These are phyloP conservation scores for Epinephelus coioides DNA, from an alignment of 2,797 vertebrate genomes.

Conservation along the genomic window DNA sequence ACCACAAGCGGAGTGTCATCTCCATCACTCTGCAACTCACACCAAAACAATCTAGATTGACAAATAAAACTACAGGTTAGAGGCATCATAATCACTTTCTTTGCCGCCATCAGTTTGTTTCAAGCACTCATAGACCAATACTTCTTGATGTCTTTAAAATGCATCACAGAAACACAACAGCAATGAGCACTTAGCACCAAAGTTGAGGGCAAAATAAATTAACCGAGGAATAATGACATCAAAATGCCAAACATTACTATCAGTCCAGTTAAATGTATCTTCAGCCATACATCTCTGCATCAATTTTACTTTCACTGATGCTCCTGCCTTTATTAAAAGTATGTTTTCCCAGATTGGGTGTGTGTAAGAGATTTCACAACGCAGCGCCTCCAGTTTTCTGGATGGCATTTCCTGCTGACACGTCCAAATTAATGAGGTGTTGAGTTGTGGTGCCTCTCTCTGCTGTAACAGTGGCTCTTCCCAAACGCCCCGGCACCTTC, in stretches of 20 bases:
- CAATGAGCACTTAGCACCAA: no score
- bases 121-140: background rate
- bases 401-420: conserved; percentile 55
- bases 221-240: background rate
- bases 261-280: background rate
- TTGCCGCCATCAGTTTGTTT: background rate
- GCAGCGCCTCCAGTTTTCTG: conserved; percentile 11
- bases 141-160: background rate
- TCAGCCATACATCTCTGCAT: background rate
- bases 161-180: background rate
- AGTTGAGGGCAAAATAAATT: background rate
- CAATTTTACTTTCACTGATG: background rate
- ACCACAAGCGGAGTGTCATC: no score
- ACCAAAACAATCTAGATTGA: no score
- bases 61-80: no score
- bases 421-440: conserved; percentile 62
- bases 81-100: background rate
- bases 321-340: background rate
- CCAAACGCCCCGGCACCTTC: conserved; percentile 34
- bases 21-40: no score
- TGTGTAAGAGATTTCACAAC: conserved; percentile 12
- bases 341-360: background rate
- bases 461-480: conserved; percentile 44
- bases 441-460: conserved; percentile 48
- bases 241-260: background rate